phyloP scores from a whole-genome alignment of 2,888 invertebrate genomes.

The Caenorhabditis zanzibari region DNA sequence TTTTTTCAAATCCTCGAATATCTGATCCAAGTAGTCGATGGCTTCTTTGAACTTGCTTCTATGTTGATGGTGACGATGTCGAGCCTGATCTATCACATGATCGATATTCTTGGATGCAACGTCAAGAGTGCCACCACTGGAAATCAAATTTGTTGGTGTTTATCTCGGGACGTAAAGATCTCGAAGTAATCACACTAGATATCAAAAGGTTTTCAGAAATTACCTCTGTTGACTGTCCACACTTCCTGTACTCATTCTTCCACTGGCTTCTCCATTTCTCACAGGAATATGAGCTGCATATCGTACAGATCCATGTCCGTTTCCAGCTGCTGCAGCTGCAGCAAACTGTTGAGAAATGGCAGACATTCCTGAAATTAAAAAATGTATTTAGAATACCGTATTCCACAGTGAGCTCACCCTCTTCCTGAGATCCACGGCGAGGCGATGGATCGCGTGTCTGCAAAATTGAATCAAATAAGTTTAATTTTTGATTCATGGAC shows the following conservation, averaged over 20 bases:
- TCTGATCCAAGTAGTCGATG: constrained; percentile 83
- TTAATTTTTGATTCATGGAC: constrained; percentile 24
- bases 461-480: constrained; percentile 49
- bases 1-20: constrained; percentile 82
- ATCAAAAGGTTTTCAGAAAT: neutral
- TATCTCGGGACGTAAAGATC: neutral
- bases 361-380: constrained; percentile 47
- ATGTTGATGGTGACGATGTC: constrained; percentile 75
- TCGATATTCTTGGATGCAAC: constrained; percentile 80
- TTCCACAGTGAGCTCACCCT: constrained; percentile 30
- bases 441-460: constrained; percentile 67
- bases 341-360: constrained; percentile 70
- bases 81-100: constrained; percentile 81
- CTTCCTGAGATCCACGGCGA: constrained; percentile 70
- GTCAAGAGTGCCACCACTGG: constrained; percentile 76
- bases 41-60: constrained; percentile 82
- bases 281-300: constrained; percentile 82
- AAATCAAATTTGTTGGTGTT: constrained; percentile 12
- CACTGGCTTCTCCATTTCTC: constrained; percentile 64
- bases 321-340: constrained; percentile 74
- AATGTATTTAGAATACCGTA: neutral
- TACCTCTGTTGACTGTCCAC: constrained; percentile 74
- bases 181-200: neutral
- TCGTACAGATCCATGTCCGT: constrained; percentile 68
- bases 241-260: constrained; percentile 72